Evolutionary conservation across 2,888 invertebrate species (phyloP).

Genomic region (Homarus gammarus): DNA sequence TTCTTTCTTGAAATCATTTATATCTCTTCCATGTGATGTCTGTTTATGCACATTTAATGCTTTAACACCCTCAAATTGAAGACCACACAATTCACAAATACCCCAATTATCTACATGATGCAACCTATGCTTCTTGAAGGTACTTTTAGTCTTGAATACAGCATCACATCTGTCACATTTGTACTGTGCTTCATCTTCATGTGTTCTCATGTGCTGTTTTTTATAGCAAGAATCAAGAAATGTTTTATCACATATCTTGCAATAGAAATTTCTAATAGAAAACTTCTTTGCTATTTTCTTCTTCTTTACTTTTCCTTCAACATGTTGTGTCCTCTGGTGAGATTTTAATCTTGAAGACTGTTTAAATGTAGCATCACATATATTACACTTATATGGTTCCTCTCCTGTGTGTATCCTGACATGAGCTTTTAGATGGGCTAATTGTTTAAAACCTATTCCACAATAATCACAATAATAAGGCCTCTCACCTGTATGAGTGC

Average conservation of each 20-base stretch:
- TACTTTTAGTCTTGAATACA: constrained; percentile 21
- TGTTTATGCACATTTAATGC: constrained; percentile 22
- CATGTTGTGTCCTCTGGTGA: not conserved
- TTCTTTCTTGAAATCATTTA: not conserved
- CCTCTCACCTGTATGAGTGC: constrained; percentile 43
- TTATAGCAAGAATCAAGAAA: constrained; percentile 45
- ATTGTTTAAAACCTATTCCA: constrained; percentile 38
- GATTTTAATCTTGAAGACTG: constrained; percentile 26
- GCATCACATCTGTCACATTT: constrained; percentile 24
- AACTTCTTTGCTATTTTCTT: not conserved
- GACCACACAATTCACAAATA: constrained; percentile 43
- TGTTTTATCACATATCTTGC: constrained; percentile 41
- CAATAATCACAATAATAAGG: constrained; percentile 47
- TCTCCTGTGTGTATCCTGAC: constrained; percentile 41
- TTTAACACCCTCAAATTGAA: constrained; percentile 18
- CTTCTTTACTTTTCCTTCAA: not conserved
- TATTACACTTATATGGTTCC: constrained; percentile 27
- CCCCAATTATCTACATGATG: constrained; percentile 11
- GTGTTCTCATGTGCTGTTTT: constrained; percentile 37
- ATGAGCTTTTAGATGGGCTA: constrained; percentile 36
- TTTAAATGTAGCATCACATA: constrained; percentile 39
- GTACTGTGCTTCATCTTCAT: constrained; percentile 25
- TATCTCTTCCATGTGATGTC: not conserved
- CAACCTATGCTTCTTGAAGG: not conserved
- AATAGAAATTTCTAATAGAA: constrained; percentile 44